Conservation (phyloP, 1,140 invertebrate genomes). For the Aricia agestis region DNA sequence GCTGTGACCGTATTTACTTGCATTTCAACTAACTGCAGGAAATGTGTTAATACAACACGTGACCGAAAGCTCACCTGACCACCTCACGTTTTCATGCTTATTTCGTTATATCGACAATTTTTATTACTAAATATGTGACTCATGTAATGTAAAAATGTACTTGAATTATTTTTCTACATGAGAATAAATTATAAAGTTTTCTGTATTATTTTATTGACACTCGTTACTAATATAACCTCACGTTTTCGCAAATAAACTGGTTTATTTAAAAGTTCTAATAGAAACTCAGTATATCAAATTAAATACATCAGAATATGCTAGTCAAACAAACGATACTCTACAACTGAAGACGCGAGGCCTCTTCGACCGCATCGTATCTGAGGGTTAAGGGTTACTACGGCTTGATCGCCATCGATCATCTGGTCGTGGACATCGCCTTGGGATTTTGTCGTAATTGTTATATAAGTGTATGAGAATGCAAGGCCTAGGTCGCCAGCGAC, state of each 20-base stretch:
- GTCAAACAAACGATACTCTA: background rate
- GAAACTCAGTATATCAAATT: no score
- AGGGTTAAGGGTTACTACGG: background rate
- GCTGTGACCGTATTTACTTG: background rate
- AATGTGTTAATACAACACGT: background rate
- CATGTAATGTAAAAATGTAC: background rate
- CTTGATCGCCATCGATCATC: background rate
- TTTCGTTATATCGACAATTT: background rate
- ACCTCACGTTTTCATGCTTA: background rate
- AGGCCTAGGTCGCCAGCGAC: conserved; percentile 7
- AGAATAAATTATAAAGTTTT: no score
- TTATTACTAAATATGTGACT: background rate
- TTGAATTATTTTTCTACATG: no score
- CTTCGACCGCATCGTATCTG: background rate
- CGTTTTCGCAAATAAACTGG: background rate
- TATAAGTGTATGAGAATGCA: conserved; percentile 14
- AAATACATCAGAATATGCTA: no score
- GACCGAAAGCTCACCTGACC: background rate
- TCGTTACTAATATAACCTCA: background rate
- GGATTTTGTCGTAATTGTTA: conserved; percentile 9
- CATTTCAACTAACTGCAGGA: background rate
- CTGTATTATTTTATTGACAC: no score
- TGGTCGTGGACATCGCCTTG: background rate
- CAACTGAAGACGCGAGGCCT: background rate
- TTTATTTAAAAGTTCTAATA: background rate